phyloP scores from a whole-genome alignment of 2,113 vertebrate genomes.

The Thamnophis sirtalis region DNA sequence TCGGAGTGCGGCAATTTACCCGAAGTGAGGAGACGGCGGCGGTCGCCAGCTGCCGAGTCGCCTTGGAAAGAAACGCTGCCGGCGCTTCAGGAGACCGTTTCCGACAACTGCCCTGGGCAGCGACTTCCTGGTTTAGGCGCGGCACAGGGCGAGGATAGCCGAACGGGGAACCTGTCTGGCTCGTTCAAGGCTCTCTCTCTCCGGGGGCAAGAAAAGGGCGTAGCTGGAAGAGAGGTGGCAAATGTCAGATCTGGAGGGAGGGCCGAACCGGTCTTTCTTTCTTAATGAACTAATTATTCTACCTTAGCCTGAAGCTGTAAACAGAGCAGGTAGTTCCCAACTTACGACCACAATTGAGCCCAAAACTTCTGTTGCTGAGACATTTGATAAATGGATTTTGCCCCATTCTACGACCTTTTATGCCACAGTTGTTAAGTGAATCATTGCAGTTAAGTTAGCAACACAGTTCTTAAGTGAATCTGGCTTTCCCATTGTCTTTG shows the following conservation, averaged over 20 bases:
- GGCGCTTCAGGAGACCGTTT: not conserved
- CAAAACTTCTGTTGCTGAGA: not conserved
- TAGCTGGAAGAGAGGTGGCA: not conserved
- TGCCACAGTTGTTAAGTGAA: no score
- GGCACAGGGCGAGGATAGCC: not conserved
- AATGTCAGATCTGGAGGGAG: not conserved
- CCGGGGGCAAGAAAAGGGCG: not conserved
- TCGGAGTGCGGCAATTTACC: not conserved
- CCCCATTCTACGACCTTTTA: not conserved
- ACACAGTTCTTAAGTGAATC: not conserved
- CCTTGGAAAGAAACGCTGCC: no score
- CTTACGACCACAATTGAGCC: not conserved
- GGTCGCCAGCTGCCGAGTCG: not conserved
- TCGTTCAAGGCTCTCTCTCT: not conserved
- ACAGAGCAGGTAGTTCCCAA: not conserved
- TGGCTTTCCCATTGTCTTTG: not conserved
- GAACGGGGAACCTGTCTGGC: not conserved
- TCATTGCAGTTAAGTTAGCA: not conserved
- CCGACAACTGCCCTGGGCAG: not conserved
- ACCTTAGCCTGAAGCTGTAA: not conserved
- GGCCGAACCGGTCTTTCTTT: not conserved
- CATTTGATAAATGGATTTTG: not conserved
- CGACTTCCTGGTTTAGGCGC: constrained; percentile 2
- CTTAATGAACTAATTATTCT: not conserved
- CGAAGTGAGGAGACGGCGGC: not conserved